These are phyloP conservation scores for Hybognathus amarus DNA, from an alignment of 2,797 vertebrate species.

Conservation along the genomic window DNA sequence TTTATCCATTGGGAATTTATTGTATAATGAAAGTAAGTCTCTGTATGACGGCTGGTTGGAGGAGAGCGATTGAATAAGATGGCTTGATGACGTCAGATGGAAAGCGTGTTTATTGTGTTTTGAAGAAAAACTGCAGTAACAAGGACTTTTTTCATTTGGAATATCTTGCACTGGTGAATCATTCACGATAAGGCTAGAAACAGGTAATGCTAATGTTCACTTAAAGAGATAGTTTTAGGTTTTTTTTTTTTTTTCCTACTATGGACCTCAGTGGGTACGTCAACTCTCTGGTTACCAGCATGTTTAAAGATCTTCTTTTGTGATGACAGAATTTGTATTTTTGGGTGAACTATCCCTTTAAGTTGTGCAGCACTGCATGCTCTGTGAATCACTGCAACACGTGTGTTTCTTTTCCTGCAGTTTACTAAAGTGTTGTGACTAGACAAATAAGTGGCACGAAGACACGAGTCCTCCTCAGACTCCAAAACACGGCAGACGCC, in stretches of 20 bases:
- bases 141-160: neutral
- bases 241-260: no score
- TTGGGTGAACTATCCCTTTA: no score
- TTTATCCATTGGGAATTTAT: neutral
- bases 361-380: neutral
- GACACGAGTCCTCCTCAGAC: neutral
- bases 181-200: neutral
- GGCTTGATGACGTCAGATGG: neutral
- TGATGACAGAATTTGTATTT: no score
- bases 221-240: neutral
- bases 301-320: no score
- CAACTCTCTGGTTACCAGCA: no score
- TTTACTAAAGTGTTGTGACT: constrained; percentile 27
- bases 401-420: neutral
- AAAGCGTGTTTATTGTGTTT: neutral
- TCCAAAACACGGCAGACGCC: constrained; percentile 28
- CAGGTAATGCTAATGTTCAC: neutral
- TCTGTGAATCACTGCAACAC: neutral
- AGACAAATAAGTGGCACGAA: constrained; percentile 17
- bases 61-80: neutral
- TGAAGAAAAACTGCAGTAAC: neutral
- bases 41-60: neutral
- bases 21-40: neutral
- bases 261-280: no score
- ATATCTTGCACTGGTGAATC: neutral